Evolutionary conservation across 2,888 invertebrate species (phyloP).

Genomic region (Malthinus flaveolus): DNA sequence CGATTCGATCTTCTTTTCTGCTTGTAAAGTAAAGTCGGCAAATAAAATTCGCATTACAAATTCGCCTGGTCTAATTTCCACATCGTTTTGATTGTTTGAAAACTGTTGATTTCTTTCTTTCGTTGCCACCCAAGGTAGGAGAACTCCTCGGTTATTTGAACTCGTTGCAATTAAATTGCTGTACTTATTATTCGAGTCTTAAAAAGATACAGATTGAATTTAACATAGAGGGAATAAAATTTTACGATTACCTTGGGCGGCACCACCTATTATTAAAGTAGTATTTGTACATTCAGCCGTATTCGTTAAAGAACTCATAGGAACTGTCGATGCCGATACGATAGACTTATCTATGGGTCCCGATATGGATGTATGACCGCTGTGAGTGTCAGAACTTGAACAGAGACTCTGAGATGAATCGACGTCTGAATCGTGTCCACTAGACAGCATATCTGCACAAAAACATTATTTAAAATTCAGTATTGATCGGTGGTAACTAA

Average conservation of each 20-base stretch:
- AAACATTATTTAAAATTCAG: neutral
- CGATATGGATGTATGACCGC: constrained; percentile 52
- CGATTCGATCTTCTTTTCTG: constrained; percentile 93
- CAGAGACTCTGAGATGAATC: constrained; percentile 53
- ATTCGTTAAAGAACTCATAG: constrained; percentile 38
- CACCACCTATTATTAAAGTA: constrained; percentile 6
- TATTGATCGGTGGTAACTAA: neutral
- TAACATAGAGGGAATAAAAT: neutral
- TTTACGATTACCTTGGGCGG: constrained; percentile 6
- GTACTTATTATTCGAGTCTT: constrained; percentile 37
- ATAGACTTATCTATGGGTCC: constrained; percentile 49
- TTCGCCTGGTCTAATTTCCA: constrained; percentile 85
- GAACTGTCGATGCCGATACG: constrained; percentile 47
- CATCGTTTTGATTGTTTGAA: constrained; percentile 53
- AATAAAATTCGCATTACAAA: constrained; percentile 95
- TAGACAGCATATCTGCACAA: constrained; percentile 20
- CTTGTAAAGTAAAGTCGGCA: constrained; percentile 91
- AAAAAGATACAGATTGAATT: constrained; percentile 10
- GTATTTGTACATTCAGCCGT: constrained; percentile 28
- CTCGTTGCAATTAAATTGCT: constrained; percentile 25
- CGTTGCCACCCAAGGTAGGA: constrained; percentile 83
- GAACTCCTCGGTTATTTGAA: constrained; percentile 56
- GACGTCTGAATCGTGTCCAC: constrained; percentile 49
- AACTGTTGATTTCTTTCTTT: constrained; percentile 63
- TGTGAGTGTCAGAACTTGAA: constrained; percentile 50